Conservation (phyloP, 2,888 invertebrate genomes). For the Criorhina ranunculi region DNA sequence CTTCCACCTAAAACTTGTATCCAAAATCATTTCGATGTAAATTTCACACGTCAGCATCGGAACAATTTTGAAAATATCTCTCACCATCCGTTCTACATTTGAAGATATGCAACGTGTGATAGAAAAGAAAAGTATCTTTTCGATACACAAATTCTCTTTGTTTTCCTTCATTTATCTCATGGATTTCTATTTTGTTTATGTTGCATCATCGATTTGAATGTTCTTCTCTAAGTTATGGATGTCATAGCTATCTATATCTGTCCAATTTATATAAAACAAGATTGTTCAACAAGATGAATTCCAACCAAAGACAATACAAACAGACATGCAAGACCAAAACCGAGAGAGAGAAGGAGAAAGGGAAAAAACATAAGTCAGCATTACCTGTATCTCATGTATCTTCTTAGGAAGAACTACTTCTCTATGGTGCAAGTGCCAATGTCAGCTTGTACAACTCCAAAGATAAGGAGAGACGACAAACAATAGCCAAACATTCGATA, state of each 20-base stretch:
- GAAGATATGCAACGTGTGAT: slow-evolving; percentile 43
- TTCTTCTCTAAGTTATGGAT: slow-evolving; percentile 55
- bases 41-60: slow-evolving; percentile 46
- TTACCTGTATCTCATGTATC: slow-evolving; percentile 66
- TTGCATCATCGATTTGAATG: slow-evolving; percentile 56
- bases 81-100: not conserved
- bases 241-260: slow-evolving; percentile 74
- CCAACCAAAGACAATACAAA: slow-evolving; percentile 40
- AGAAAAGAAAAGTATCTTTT: slow-evolving; percentile 59
- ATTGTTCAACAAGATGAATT: slow-evolving; percentile 75
- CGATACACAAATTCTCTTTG: slow-evolving; percentile 42
- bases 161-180: slow-evolving; percentile 17
- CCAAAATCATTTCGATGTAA: slow-evolving; percentile 57
- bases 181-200: slow-evolving; percentile 33
- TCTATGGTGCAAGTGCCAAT: slow-evolving; percentile 64
- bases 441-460: slow-evolving; percentile 57
- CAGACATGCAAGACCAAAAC: not conserved
- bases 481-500: slow-evolving; percentile 67
- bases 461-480: slow-evolving; percentile 67
- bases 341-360: not conserved
- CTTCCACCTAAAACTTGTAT: slow-evolving; percentile 1
- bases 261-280: slow-evolving; percentile 76
- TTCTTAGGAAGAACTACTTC: slow-evolving; percentile 32
- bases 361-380: slow-evolving; percentile 52
- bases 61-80: slow-evolving; percentile 17